These are phyloP conservation scores for Atrichornis clamosus DNA, from an alignment of 2,113 vertebrate genomes.

Conservation along the genomic window DNA sequence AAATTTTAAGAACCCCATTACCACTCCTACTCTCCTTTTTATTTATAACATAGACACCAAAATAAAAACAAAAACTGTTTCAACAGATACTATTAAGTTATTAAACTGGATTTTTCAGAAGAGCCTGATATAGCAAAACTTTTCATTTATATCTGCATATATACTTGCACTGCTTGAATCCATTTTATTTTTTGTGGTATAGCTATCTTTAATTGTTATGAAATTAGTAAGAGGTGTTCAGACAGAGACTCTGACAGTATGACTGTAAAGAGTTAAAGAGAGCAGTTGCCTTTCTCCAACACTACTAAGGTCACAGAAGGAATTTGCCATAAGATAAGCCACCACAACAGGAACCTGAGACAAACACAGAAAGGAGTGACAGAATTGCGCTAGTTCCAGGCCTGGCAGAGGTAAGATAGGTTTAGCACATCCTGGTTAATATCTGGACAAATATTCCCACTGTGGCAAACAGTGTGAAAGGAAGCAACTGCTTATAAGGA, in stretches of 20 bases:
- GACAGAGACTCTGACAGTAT: background rate
- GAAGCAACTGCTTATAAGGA: no score
- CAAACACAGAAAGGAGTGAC: no score
- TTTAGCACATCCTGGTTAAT: no score
- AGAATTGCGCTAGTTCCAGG: no score
- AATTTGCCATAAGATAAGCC: no score
- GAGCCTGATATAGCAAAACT: background rate
- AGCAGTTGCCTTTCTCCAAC: no score
- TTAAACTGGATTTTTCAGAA: background rate
- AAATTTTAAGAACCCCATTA: background rate
- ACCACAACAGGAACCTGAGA: no score
- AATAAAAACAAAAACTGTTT: background rate
- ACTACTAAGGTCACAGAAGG: no score
- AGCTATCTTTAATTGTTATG: background rate
- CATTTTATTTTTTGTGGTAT: background rate
- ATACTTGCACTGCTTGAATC: background rate
- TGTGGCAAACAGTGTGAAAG: no score
- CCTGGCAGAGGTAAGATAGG: no score
- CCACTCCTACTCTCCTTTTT: background rate
- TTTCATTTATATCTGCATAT: background rate
- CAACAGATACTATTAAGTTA: background rate
- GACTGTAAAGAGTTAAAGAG: no score
- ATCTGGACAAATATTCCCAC: no score
- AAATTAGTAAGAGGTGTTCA: background rate
- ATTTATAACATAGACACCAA: rapidly evolving